These are phyloP conservation scores for Diachasmimorpha longicaudata DNA, from an alignment of 1,140 invertebrate genomes.

Conservation along the genomic window DNA sequence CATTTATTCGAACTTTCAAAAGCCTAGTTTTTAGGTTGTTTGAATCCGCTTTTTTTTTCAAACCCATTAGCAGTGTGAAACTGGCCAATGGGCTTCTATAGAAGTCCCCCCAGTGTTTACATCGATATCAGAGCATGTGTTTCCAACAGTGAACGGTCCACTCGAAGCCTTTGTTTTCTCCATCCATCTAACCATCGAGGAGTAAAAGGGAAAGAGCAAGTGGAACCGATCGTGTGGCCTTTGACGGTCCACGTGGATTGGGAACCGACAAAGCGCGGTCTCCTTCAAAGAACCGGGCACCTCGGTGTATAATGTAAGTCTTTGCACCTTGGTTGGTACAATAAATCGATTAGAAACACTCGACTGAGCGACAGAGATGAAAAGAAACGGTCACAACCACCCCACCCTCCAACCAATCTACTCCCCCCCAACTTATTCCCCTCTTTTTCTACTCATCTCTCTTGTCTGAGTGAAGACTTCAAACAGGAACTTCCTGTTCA, in stretches of 20 bases:
- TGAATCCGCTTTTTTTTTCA: too few species aligned
- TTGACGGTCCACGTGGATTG: background rate
- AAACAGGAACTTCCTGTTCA: background rate
- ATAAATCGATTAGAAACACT: slow-evolving; percentile 4
- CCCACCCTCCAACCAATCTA: background rate
- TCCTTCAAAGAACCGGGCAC: background rate
- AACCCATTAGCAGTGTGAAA: background rate
- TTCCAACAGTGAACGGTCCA: background rate
- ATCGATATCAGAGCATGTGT: background rate
- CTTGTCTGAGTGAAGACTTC: background rate
- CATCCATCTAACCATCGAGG: background rate
- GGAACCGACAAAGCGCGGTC: background rate
- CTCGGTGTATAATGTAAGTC: background rate
- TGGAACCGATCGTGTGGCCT: background rate
- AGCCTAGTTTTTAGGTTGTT: too few species aligned
- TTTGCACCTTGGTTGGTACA: background rate
- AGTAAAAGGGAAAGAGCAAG: background rate
- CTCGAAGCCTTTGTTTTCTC: background rate
- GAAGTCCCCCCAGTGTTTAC: background rate
- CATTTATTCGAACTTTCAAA: too few species aligned
- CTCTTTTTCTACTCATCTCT: background rate
- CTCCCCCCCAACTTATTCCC: background rate
- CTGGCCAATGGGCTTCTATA: background rate
- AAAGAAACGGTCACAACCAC: background rate
- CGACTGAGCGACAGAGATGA: background rate